A percentile compares a stretch with the other conserved stretches of the same genome.
These are phyloP conservation scores for Drosophila austrosaltans DNA, from an alignment of 2,888 invertebrate genomes.

Conservation along the genomic window DNA sequence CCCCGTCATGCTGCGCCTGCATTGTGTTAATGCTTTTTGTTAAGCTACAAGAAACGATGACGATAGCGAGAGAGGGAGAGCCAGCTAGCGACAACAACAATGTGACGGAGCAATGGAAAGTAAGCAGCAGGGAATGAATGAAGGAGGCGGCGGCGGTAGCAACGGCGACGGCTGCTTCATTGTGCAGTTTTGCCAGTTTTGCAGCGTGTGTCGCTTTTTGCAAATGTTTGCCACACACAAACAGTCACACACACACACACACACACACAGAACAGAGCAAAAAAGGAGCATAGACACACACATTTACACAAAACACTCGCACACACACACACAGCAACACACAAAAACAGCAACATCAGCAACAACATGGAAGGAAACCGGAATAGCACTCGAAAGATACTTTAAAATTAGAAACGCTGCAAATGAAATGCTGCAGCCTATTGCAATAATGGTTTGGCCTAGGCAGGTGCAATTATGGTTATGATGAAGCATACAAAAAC, in stretches of 20 bases:
- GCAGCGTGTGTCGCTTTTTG: slow-evolving; percentile 76
- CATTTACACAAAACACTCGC: slow-evolving; percentile 11
- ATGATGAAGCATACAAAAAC: not conserved
- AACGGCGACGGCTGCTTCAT: slow-evolving; percentile 44
- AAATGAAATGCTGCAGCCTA: slow-evolving; percentile 66
- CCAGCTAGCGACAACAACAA: slow-evolving; percentile 35
- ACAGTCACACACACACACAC: slow-evolving; percentile 34
- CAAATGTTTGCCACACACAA: slow-evolving; percentile 68
- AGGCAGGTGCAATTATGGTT: slow-evolving; percentile 8
- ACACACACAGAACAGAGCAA: slow-evolving; percentile 22
- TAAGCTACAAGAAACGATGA: slow-evolving; percentile 64
- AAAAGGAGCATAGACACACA: slow-evolving; percentile 12
- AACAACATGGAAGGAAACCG: slow-evolving; percentile 31
- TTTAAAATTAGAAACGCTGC: slow-evolving; percentile 67
- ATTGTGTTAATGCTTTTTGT: slow-evolving; percentile 80
- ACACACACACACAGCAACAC: slow-evolving; percentile 34
- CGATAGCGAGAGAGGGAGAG: not conserved
- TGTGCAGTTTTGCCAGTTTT: slow-evolving; percentile 74
- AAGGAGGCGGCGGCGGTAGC: slow-evolving; percentile 13
- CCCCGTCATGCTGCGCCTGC: slow-evolving; percentile 78
- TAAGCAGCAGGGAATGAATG: not conserved
- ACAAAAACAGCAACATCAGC: slow-evolving; percentile 32
- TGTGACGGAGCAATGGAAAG: not conserved
- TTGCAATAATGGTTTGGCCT: slow-evolving; percentile 38
- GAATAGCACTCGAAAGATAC: slow-evolving; percentile 61